Evolutionary conservation across 1,140 invertebrate species (phyloP), one percentile per base, ranked within the genome.

Genomic region (Paraescarpia echinospica): DNA sequence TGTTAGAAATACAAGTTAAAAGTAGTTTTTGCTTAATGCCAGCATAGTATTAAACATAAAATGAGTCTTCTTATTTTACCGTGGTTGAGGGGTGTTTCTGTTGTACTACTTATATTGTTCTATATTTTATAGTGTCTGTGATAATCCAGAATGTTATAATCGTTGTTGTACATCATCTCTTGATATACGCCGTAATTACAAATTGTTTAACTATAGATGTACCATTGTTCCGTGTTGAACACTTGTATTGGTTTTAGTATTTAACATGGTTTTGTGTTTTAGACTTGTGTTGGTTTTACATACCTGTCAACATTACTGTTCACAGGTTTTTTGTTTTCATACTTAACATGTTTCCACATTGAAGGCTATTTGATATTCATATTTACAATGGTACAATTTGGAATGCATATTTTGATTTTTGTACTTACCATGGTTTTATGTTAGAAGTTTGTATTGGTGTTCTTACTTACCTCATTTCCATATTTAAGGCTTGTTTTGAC

Each of bases 401-500:
- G 35, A 90, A 90, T 18, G 89, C 34, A 27, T 18, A 22, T 90
- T 90, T 33, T 90, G 5, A 27, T 90, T 14, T 41, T 34, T 33
- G n/a, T 12, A 90, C 89, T 90, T 90, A n/a, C 89, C 34, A 90
- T 35, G 35, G 2, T 35, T 90, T 22, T 22, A 18, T 90, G n/a
- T 90, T 90, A 31, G n/a, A 22, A n/a, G 34, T 33, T 34, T 90
- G 89, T 41, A 31, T 90, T 18, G 14, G 2, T 41, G 59, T 77
- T 77, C 59, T 8, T 31, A 77, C 59, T 77, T 77, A 31, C 1
- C 59, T 8, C 27, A 18, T 77, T 77, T 77, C 59, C 59, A 22
- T 91, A 51, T 59, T 90, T 94, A 94, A 97, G 97, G 97, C 97
- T 35, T 97, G 97, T 94, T 97, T 97, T 95, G 97, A 97, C 95